Evolutionary conservation across 2,888 invertebrate species (phyloP).

Genomic region (Drosophila lacicola): DNA sequence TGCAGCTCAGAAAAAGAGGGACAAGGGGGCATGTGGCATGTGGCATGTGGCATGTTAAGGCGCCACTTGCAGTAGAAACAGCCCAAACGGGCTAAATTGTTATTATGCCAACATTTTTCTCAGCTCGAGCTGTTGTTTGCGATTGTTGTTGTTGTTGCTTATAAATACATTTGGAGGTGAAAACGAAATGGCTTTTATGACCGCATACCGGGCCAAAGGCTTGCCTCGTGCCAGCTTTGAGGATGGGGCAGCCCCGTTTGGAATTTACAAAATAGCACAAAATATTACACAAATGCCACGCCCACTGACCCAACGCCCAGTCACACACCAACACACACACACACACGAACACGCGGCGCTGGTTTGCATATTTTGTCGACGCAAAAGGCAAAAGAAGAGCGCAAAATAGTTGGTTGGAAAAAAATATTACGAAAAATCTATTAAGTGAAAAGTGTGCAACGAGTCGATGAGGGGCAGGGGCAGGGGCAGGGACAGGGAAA

Average conservation of each 20-base stretch:
- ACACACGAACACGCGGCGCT: conserved; percentile 25
- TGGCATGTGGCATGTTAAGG: conserved; percentile 49
- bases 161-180: conserved; percentile 66
- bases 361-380: conserved; percentile 62
- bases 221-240: conserved; percentile 6
- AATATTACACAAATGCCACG: conserved; percentile 60
- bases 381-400: conserved; percentile 19
- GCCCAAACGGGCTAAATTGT: conserved; percentile 49
- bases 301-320: conserved; percentile 32
- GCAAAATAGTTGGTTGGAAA: conserved; percentile 3
- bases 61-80: conserved; percentile 49
- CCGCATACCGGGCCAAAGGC: conserved; percentile 45
- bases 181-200: conserved; percentile 66
- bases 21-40: neutral
- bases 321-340: conserved; percentile 4
- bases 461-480: conserved; percentile 17
- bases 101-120: conserved; percentile 56
- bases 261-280: conserved; percentile 66
- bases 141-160: conserved; percentile 37
- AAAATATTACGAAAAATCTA: conserved; percentile 59
- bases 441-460: conserved; percentile 57
- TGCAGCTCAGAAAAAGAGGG: neutral
- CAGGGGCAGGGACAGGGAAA: neutral
- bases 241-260: conserved; percentile 20
- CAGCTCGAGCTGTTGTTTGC: conserved; percentile 7